Conservation (phyloP, 2,113 vertebrate species). For the Engystomops pustulosus region DNA sequence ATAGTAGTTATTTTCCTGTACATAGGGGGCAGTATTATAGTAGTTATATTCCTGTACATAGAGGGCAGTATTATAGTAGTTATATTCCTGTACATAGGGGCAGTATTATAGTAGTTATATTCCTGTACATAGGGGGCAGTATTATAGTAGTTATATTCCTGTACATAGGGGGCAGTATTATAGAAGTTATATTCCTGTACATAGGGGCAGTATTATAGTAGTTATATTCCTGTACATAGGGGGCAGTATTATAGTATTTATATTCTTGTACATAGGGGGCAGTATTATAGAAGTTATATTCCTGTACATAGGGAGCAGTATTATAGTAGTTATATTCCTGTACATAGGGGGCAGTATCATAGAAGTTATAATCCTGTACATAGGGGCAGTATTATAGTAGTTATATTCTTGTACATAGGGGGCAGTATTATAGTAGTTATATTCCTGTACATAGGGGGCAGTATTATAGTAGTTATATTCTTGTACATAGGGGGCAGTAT, state of each 20-base stretch:
- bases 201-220: not conserved
- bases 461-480: no score
- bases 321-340: conserved; percentile 10
- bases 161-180: not conserved
- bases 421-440: no score
- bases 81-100: not conserved
- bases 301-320: not conserved
- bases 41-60: not conserved
- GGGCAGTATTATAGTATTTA: not conserved
- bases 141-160: not conserved
- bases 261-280: no score
- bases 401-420: no score
- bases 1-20: not conserved
- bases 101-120: not conserved
- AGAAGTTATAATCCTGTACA: no score
- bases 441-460: no score
- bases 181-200: not conserved
- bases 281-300: not conserved
- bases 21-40: not conserved
- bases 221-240: not conserved
- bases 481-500: no score
- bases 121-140: not conserved
- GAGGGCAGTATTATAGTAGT: no score
- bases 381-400: no score
- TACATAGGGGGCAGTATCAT: no score